Percentiles rank a stretch among this genome's conserved stretches.
Conservation (phyloP, 2,888 invertebrate species). For the Balanococcus diminutus region DNA sequence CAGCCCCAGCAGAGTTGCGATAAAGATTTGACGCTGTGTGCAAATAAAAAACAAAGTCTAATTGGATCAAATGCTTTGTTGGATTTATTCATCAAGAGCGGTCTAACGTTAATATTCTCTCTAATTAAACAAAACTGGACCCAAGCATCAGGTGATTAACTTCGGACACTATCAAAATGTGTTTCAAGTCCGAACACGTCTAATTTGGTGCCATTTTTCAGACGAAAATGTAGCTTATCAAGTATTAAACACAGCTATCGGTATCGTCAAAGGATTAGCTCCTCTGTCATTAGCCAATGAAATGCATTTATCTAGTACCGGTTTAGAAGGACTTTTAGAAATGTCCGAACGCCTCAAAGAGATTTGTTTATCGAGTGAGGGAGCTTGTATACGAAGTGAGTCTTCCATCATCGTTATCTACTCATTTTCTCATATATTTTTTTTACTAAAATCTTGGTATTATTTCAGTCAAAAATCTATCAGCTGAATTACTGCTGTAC, state of each 20-base stretch:
- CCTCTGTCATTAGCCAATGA: constrained; percentile 69
- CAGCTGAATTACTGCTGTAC: constrained; percentile 66
- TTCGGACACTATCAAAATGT: background rate
- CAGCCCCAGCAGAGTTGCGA: constrained; percentile 37
- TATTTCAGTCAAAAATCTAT: constrained; percentile 61
- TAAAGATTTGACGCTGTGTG: constrained; percentile 39
- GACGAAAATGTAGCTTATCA: constrained; percentile 66
- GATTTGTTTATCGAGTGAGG: constrained; percentile 32
- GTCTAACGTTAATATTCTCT: constrained; percentile 67
- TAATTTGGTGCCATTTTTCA: constrained; percentile 56
- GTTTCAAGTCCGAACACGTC: background rate
- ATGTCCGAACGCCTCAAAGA: constrained; percentile 64
- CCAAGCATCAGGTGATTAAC: constrained; percentile 56
- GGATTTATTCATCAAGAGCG: constrained; percentile 69
- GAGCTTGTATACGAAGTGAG: constrained; percentile 45
- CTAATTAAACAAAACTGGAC: constrained; percentile 69
- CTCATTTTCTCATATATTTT: no score
- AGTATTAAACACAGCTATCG: constrained; percentile 67
- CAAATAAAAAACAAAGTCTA: constrained; percentile 51
- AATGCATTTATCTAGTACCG: constrained; percentile 65
- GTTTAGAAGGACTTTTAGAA: constrained; percentile 65
- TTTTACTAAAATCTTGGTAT: background rate
- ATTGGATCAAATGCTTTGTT: constrained; percentile 66
- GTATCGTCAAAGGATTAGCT: constrained; percentile 66
- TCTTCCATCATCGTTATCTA: no score